Conservation (phyloP, 2,888 invertebrate species). For the Eledone cirrhosa region DNA sequence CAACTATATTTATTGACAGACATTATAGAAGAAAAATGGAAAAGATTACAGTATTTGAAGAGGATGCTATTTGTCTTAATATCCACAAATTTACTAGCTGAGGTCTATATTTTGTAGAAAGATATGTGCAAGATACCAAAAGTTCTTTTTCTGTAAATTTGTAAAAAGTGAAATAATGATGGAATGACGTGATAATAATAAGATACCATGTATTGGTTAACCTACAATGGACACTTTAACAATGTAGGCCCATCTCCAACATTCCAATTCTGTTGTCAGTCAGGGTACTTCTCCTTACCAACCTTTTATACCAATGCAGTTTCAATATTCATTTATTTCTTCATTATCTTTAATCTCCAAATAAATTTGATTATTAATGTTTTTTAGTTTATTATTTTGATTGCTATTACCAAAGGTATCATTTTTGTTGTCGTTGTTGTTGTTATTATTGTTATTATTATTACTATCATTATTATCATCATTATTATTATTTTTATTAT, state of each 20-base stretch:
- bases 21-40: slow-evolving; percentile 1
- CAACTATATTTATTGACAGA: slow-evolving; percentile 28
- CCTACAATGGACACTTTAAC: slow-evolving; percentile 4
- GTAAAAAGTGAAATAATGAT: background rate
- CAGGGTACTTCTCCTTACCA: slow-evolving; percentile 23
- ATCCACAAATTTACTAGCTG: slow-evolving; percentile 21
- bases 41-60: slow-evolving; percentile 22
- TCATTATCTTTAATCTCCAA: background rate
- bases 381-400: background rate
- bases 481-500: background rate
- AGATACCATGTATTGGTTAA: background rate
- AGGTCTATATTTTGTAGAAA: slow-evolving; percentile 30
- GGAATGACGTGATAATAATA: slow-evolving; percentile 9
- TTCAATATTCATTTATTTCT: background rate
- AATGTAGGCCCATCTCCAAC: slow-evolving; percentile 28
- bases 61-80: slow-evolving; percentile 27
- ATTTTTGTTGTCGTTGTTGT: background rate
- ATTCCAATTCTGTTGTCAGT: slow-evolving; percentile 27
- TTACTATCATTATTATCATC: background rate
- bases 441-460: background rate
- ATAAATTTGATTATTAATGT: slow-evolving; percentile 7
- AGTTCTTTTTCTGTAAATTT: slow-evolving; percentile 24
- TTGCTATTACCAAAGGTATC: background rate
- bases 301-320: background rate
- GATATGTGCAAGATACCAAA: slow-evolving; percentile 24